Percentiles rank a stretch among this genome's conserved stretches.
These are phyloP conservation scores for Mobula birostris DNA, from an alignment of 2,113 vertebrate species.

Conservation along the genomic window DNA sequence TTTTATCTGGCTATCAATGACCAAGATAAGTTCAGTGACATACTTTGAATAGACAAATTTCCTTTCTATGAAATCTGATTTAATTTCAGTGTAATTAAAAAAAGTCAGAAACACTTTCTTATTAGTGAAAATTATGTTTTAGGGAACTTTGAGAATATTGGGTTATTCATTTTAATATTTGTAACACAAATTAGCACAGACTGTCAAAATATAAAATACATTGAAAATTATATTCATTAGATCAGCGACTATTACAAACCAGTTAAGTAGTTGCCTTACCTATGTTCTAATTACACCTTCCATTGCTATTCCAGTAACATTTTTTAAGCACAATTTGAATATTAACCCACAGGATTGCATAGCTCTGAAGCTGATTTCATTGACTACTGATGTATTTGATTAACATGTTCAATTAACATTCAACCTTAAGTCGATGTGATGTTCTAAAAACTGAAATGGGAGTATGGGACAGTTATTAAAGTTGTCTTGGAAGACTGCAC, in stretches of 20 bases:
- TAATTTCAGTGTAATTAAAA: not conserved
- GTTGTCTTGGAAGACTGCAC: slow-evolving; percentile 23
- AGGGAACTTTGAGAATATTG: not conserved
- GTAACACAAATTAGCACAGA: not conserved
- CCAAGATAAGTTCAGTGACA: not conserved
- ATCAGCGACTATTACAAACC: not conserved
- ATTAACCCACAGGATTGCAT: slow-evolving; percentile 3
- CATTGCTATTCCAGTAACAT: slow-evolving; percentile 24
- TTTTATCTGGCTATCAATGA: not conserved
- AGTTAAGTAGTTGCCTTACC: not conserved
- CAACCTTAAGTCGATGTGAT: slow-evolving; percentile 14
- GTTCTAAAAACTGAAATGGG: not conserved
- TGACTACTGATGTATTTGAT: slow-evolving; percentile 10
- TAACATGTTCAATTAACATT: slow-evolving; percentile 20
- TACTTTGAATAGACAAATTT: no score
- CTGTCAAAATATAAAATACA: not conserved
- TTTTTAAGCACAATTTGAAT: slow-evolving; percentile 15
- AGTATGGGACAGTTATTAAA: not conserved
- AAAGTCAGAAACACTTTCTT: not conserved
- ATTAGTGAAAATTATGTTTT: not conserved
- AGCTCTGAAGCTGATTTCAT: not conserved
- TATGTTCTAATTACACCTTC: not conserved
- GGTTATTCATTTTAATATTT: not conserved
- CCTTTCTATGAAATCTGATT: not conserved
- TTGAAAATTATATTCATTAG: not conserved